phyloP scores from a whole-genome alignment of 2,797 vertebrate species.

The Smutsia gigantea region DNA sequence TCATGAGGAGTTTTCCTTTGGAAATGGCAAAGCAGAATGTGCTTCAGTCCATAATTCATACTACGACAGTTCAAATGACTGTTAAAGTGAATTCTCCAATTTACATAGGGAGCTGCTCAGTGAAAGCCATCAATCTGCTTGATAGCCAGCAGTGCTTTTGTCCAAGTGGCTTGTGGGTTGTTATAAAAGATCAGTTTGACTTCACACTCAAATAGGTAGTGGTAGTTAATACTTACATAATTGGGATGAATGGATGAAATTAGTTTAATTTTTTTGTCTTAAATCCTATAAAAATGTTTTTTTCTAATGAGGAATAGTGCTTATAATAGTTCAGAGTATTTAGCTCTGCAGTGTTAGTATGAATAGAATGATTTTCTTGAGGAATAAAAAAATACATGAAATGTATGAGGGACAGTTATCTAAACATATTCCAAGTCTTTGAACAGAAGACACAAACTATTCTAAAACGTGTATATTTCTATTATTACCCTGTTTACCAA shows the following conservation, averaged over 20 bases:
- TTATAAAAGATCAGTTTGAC: slow-evolving; percentile 46
- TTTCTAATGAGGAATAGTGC: neutral
- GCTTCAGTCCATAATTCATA: slow-evolving; percentile 76
- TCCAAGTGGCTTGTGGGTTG: slow-evolving; percentile 63
- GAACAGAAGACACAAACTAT: neutral
- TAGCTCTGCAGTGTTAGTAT: slow-evolving; percentile 57
- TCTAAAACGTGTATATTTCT: neutral
- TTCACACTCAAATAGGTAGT: slow-evolving; percentile 9
- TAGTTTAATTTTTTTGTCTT: slow-evolving; percentile 31
- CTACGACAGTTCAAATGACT: slow-evolving; percentile 72
- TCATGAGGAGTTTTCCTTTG: slow-evolving; percentile 70
- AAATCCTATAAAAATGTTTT: slow-evolving; percentile 45
- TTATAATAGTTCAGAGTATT: slow-evolving; percentile 32
- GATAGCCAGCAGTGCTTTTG: slow-evolving; percentile 72
- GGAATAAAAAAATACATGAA: slow-evolving; percentile 40
- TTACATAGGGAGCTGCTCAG: slow-evolving; percentile 60
- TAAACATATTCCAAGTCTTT: neutral
- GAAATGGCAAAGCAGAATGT: slow-evolving; percentile 70
- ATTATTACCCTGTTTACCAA: neutral
- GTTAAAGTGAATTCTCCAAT: slow-evolving; percentile 75
- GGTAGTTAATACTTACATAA: slow-evolving; percentile 54
- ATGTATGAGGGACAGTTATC: neutral
- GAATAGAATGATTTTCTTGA: slow-evolving; percentile 52
- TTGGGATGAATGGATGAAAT: slow-evolving; percentile 58
- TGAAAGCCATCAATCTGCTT: slow-evolving; percentile 68